A percentile compares a stretch with the other conserved stretches of the same genome.
Conservation (phyloP, 2,888 invertebrate genomes). For the Caenorhabditis afra region DNA sequence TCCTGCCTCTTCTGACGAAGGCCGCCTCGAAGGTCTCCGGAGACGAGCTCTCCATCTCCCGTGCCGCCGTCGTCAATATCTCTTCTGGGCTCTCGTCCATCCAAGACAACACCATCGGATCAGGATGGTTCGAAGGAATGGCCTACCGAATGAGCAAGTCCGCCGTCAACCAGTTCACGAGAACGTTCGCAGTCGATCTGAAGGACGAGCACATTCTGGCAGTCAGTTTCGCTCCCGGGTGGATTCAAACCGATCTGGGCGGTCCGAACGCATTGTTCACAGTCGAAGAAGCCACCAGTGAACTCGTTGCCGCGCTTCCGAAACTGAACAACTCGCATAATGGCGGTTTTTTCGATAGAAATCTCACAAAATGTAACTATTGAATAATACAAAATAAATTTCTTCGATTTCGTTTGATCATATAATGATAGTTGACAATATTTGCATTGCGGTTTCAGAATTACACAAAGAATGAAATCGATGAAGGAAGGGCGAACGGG, state of each 20-base stretch:
- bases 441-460: no score
- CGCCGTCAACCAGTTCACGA: constrained; percentile 68
- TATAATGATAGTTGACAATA: no score
- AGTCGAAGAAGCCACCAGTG: constrained; percentile 15
- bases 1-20: constrained; percentile 14
- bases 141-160: constrained; percentile 62
- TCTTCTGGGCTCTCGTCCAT: constrained; percentile 53
- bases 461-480: no score
- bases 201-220: constrained; percentile 46
- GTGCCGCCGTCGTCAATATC: constrained; percentile 34
- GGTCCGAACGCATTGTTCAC: constrained; percentile 58
- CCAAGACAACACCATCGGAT: constrained; percentile 43
- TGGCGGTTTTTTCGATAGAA: constrained; percentile 10
- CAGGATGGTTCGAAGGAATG: constrained; percentile 27
- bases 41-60: background rate
- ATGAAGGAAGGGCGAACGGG: background rate
- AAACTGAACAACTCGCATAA: constrained; percentile 20
- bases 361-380: background rate
- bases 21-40: constrained; percentile 4
- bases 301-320: constrained; percentile 6
- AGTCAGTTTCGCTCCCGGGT: constrained; percentile 62
- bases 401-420: background rate
- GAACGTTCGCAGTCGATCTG: constrained; percentile 58
- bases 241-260: constrained; percentile 73
- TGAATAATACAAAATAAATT: background rate